These are phyloP conservation scores for Ambastaia sidthimunki DNA, from an alignment of 2,797 vertebrate genomes.

Conservation along the genomic window DNA sequence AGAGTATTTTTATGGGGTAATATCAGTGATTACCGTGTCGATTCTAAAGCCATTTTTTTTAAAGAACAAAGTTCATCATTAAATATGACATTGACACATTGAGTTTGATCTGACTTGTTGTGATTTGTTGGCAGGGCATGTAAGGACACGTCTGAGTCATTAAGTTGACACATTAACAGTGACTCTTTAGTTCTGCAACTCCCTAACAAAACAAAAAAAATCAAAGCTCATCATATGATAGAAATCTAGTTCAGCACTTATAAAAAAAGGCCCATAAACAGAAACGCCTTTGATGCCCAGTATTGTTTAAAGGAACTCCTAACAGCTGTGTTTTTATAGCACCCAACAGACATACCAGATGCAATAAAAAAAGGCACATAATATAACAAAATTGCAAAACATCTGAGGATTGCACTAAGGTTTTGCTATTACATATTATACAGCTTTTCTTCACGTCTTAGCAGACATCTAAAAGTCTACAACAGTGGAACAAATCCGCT, in stretches of 20 bases:
- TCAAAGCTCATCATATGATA: neutral
- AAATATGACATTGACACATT: neutral
- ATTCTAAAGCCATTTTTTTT: neutral
- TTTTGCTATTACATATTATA: neutral
- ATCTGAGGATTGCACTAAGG: neutral
- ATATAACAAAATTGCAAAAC: neutral
- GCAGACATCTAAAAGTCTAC: too few species aligned
- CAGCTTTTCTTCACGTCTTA: neutral
- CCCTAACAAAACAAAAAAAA: neutral
- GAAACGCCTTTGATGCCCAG: neutral
- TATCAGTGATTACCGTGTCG: neutral
- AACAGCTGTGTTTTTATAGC: neutral
- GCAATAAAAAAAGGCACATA: neutral
- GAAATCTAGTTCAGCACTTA: neutral
- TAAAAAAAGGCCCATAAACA: neutral
- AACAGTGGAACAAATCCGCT: too few species aligned
- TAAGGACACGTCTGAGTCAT: neutral
- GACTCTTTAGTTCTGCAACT: neutral
- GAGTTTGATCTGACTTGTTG: neutral
- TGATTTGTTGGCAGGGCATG: neutral
- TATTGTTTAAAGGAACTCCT: neutral
- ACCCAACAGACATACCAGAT: neutral
- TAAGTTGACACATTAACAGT: neutral
- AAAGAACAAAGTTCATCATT: neutral
- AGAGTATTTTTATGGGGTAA: neutral